Conservation (phyloP, 2,888 invertebrate genomes). For the Philereme vetulata region DNA sequence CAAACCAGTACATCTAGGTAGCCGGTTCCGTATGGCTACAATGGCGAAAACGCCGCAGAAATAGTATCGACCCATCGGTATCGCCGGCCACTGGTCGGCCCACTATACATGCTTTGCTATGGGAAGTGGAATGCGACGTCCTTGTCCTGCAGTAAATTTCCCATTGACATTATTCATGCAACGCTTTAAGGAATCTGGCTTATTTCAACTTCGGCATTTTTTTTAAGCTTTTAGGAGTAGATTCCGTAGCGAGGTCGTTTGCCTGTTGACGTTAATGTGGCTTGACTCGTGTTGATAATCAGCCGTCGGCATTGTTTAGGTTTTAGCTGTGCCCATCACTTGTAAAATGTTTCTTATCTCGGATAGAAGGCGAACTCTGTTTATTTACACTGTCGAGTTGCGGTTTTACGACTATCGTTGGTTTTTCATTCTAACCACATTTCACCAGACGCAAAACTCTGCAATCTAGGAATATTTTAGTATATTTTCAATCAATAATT, state of each 20-base stretch:
- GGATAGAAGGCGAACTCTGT: constrained; percentile 20
- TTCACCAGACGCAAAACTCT: constrained; percentile 5
- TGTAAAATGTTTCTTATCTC: constrained; percentile 33
- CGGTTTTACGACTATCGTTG: constrained; percentile 31
- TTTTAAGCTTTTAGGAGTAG: constrained; percentile 10
- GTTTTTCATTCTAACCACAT: constrained; percentile 21
- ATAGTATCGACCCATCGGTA: constrained; percentile 74
- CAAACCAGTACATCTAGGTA: constrained; percentile 30
- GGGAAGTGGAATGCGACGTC: constrained; percentile 60
- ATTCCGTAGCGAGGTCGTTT: constrained; percentile 38
- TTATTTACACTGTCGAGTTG: constrained; percentile 34
- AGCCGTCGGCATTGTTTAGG: constrained; percentile 34
- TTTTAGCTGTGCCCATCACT: constrained; percentile 16
- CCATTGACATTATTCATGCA: constrained; percentile 46
- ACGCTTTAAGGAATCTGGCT: constrained; percentile 30
- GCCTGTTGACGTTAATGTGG: constrained; percentile 34
- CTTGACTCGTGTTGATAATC: constrained; percentile 30
- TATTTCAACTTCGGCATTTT: constrained; percentile 32
- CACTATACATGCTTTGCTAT: constrained; percentile 55
- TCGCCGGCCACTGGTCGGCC: constrained; percentile 59
- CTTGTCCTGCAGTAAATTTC: constrained; percentile 56
- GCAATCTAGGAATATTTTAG: constrained; percentile 1
- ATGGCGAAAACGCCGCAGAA: constrained; percentile 76
- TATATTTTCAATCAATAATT: constrained; percentile 8
- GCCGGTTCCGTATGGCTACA: constrained; percentile 43